phyloP scores from a whole-genome alignment of 2,113 vertebrate species.

The Cepphus grylle region DNA sequence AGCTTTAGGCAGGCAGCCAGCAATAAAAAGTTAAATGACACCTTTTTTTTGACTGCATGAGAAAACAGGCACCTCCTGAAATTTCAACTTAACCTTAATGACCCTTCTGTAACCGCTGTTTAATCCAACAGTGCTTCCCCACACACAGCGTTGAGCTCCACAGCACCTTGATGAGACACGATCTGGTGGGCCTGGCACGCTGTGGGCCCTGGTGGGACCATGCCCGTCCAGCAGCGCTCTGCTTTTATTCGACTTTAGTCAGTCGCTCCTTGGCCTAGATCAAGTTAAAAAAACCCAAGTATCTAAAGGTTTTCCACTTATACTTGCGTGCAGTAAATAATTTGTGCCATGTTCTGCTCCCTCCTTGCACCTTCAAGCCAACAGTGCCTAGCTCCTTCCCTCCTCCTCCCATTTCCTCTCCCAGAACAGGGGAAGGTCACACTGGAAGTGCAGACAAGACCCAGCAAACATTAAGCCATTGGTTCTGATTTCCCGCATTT shows the following conservation, averaged over 20 bases:
- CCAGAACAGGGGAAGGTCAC: not conserved
- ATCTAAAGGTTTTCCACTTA: not conserved
- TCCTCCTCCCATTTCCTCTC: not conserved
- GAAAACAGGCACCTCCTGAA: not conserved
- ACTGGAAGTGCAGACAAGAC: not conserved
- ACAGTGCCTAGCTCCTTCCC: not conserved
- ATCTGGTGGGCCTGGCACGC: accelerated
- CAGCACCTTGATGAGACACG: not conserved
- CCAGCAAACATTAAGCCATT: not conserved
- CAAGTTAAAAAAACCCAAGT: not conserved
- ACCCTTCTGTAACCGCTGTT: not conserved
- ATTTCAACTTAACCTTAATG: not conserved
- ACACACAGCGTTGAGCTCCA: accelerated
- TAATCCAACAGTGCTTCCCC: not conserved
- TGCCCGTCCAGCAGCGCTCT: no score
- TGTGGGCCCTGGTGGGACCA: accelerated
- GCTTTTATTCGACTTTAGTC: accelerated
- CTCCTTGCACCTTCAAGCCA: not conserved
- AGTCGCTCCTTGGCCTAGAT: not conserved
- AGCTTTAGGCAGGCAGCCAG: not conserved
- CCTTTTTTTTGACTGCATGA: not conserved
- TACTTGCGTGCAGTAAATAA: accelerated
- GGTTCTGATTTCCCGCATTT: not conserved
- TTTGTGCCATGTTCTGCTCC: accelerated
- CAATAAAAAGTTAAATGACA: not conserved